Percentiles rank a stretch among this genome's conserved stretches.
These are phyloP conservation scores for Styela plicata DNA, from an alignment of 23 tunicate genomes.

Conservation along the genomic window DNA sequence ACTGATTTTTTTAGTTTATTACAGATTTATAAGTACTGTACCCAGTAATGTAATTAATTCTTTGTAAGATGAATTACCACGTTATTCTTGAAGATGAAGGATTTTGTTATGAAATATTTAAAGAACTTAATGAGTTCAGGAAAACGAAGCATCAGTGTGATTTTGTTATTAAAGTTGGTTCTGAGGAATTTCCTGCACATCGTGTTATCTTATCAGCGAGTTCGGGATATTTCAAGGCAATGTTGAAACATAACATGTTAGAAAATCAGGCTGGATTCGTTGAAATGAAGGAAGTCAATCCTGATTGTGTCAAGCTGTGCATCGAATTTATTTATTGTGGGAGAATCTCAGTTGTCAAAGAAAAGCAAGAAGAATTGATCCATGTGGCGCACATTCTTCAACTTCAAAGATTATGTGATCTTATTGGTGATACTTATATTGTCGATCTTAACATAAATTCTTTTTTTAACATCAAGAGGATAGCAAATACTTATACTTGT, in stretches of 20 bases:
- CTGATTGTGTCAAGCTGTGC: background rate
- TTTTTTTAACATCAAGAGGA: background rate
- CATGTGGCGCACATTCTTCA: background rate
- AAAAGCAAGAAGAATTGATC: background rate
- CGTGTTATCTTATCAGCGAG: background rate
- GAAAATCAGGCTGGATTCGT: background rate
- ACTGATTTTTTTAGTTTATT: no score
- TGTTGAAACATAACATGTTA: background rate
- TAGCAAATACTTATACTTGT: background rate
- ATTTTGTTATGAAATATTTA: background rate
- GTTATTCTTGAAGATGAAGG: background rate
- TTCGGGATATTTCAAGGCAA: background rate
- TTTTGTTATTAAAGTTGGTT: background rate
- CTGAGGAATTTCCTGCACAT: background rate
- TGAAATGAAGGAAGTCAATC: background rate
- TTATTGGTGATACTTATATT: background rate
- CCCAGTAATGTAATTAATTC: no score
- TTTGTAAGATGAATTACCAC: background rate
- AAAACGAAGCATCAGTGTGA: background rate
- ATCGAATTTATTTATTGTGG: background rate
- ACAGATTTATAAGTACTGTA: no score
- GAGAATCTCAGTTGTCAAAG: background rate
- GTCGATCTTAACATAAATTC: background rate
- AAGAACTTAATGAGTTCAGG: background rate
- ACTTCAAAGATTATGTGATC: background rate